Evolutionary conservation across 2,113 vertebrate species (phyloP), one percentile per base, ranked within the genome.

Genomic region (Leptosomus discolor): DNA sequence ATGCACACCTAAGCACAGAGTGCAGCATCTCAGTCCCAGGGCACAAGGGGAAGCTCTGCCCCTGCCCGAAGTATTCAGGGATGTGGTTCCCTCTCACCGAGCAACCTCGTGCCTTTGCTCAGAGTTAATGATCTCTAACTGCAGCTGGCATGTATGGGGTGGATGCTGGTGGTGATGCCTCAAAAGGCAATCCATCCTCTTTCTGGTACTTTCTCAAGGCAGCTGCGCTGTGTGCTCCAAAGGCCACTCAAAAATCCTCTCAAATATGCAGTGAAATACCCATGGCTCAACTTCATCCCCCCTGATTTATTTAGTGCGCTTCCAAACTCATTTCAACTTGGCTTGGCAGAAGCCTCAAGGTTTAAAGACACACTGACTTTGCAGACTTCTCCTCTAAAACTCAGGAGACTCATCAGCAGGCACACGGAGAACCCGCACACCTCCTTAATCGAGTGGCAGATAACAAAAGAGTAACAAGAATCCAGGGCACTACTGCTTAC

Each of bases 81-180:
- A 74, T 0, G 3, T 6, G 32, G 12, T 30, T 61, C 57, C 26
- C 30, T 39, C 51, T 63, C 0, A 0, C 46, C n/a, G 51, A 10
- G 68, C 39, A 75, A 51, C 34, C 24, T 82, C 1, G 1, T 34
- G 39, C 46, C 43, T 93, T 60, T 64, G 19, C 48, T 90, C 37
- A 67, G 15, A 1, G 1, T 73, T 57, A 56, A 53, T 2, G 4
- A 56, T 13, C 20, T 88, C 53, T 43, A 23, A 34, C n/a, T 51
- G 27, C 53, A 86, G 29, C 34, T 78, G 39, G 68, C 15, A 43
- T 18, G 9, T 13, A 26, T 5, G 2, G 22, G 23, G 6, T 12
- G 16, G 8, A 27, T 69, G 37, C 18, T 43, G 27, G 41, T 43
- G n/a, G 27, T 64, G 34, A 80, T 7, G n/a, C 41, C 83, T 65